Base-by-base conservation (phyloP, 2,888 invertebrate genomes). In the Gandaritis pyraliata region DNA sequence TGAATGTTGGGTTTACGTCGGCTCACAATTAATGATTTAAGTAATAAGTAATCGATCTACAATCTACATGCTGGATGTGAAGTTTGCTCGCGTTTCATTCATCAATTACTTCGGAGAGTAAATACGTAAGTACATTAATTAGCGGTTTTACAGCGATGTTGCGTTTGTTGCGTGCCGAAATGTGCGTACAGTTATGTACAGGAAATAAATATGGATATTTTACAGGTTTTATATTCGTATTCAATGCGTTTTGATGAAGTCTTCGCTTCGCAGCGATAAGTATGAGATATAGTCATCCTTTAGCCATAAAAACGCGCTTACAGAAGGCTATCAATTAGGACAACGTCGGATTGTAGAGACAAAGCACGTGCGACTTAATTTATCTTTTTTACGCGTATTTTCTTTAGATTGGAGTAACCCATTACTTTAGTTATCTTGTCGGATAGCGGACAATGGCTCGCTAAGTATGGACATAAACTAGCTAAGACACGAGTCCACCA, bases 1-100 rank as follows among this genome's bases (percentile, higher is more conserved):
- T 81, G 81, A 83, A 81, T 75, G 82, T 78, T 66, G 70, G 78
- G 72, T 77, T 78, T 75, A 74, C 69, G 68, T 68, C 69, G 74
- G 65, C 72, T 69, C 73, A 65, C 76, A 80, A 84, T 84, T 76
- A 77, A 82, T 69, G 72, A 69, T 77, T 78, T 77, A 80, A 82
- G 82, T 68, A 61, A 64, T 53, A 15, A 63, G 56, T 57, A 56
- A 78, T 76, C 79, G 76, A 76, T 72, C 63, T 48, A 55, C 73
- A 73, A 72, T 69, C 53, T 66, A 68, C 59, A 62, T 69, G 70
- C 69, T 62, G 51, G 51, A 63, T 69, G 67, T 58, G 48, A 64
- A 71, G 60, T 64, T 59, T 63, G 62, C 50, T 66, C 66, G 51
- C 67, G 55, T 69, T 65, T 64, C 49, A 43, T 65, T 64, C 68